Percentiles rank a stretch among this genome's conserved stretches.
These are phyloP conservation scores for Pterocles gutturalis DNA, from an alignment of 2,113 vertebrate genomes.

Conservation along the genomic window DNA sequence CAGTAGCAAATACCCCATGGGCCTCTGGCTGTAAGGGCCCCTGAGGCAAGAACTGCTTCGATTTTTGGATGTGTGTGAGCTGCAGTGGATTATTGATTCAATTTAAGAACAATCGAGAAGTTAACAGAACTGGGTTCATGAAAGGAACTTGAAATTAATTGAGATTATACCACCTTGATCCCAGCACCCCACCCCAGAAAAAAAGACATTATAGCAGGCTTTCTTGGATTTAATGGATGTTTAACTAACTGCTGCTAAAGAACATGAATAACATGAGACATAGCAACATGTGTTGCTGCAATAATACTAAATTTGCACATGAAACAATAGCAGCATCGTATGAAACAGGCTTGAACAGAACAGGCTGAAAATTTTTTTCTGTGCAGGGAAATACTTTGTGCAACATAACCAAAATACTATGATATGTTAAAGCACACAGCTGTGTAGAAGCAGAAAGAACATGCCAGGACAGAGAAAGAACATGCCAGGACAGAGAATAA, in stretches of 20 bases:
- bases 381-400: neutral
- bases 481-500: neutral
- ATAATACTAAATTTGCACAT: too few relatives aligned
- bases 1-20: neutral
- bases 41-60: conserved; percentile 43
- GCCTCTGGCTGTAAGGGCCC: neutral
- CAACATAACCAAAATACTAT: neutral
- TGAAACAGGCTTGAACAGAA: neutral
- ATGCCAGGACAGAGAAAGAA: neutral
- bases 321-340: too few relatives aligned
- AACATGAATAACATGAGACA: neutral
- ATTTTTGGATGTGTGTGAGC: accelerated
- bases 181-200: too few relatives aligned
- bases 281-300: too few relatives aligned
- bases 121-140: neutral
- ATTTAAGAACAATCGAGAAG: neutral
- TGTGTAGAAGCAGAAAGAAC: neutral
- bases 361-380: neutral
- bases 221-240: neutral
- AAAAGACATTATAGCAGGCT: neutral
- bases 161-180: neutral
- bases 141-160: neutral
- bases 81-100: neutral
- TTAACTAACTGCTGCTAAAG: neutral
- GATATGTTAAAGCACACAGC: neutral